A percentile compares a stretch with the other conserved stretches of the same genome.
These are phyloP conservation scores for Meles meles DNA, from an alignment of 2,113 vertebrate genomes.

Conservation along the genomic window DNA sequence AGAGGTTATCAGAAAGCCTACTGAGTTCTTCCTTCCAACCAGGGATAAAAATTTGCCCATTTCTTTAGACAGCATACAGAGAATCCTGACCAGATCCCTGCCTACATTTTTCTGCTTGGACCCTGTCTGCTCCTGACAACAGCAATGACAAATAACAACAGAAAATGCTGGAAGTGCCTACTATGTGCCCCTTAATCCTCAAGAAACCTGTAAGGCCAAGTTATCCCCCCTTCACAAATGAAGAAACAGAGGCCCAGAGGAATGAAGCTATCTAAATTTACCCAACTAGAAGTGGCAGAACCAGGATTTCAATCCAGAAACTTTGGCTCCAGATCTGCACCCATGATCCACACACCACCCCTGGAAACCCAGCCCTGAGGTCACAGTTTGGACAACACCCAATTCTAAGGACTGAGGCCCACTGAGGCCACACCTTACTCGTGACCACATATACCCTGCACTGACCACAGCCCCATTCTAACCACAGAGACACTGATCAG, in stretches of 20 bases:
- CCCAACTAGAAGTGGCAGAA: background rate
- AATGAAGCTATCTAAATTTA: background rate
- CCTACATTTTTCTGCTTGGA: background rate
- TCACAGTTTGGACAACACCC: background rate
- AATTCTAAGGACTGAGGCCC: background rate
- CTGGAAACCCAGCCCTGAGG: background rate
- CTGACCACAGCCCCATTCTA: background rate
- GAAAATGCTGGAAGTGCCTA: background rate
- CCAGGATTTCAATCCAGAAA: background rate
- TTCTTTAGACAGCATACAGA: background rate
- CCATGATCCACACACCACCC: rapidly evolving
- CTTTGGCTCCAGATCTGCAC: background rate
- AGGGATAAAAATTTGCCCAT: no score
- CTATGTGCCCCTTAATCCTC: background rate
- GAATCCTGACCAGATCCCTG: background rate
- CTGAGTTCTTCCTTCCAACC: background rate
- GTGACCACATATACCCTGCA: background rate
- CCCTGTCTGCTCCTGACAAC: background rate
- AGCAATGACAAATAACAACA: background rate
- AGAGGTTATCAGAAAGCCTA: background rate
- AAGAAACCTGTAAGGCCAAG: background rate
- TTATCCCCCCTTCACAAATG: background rate
- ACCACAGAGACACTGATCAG: background rate
- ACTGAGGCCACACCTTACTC: background rate
- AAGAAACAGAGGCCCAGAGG: background rate